phyloP scores from a whole-genome alignment of 2,797 vertebrate genomes.

The Anguilla marmorata region DNA sequence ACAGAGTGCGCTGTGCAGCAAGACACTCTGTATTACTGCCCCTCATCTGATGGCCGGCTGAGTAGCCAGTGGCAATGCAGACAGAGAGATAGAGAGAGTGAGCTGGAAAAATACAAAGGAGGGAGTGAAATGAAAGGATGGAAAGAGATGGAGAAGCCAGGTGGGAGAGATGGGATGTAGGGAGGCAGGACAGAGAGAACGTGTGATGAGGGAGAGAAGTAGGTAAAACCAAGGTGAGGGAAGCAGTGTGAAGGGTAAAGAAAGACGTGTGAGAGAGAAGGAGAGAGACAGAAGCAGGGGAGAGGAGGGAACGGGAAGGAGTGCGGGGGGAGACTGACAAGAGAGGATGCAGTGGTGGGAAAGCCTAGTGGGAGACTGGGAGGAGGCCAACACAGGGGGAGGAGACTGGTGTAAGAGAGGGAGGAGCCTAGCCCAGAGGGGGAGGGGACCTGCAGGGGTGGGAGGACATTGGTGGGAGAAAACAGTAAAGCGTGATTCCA shows the following conservation, averaged over 20 bases:
- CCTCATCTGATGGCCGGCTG: not conserved
- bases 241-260: not conserved
- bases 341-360: not conserved
- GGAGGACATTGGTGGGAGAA: not conserved
- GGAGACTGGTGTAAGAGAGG: not conserved
- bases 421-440: constrained; percentile 12
- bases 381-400: not conserved
- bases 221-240: not conserved
- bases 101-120: not conserved
- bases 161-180: not conserved
- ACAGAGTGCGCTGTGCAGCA: not conserved
- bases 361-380: constrained; percentile 27
- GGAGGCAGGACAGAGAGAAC: not conserved
- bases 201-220: not conserved
- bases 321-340: not conserved
- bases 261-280: not conserved
- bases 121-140: not conserved
- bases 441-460: not conserved
- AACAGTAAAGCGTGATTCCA: not conserved
- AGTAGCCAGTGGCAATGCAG: not conserved
- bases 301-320: not conserved
- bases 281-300: not conserved
- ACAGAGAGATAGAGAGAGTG: not conserved
- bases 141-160: not conserved
- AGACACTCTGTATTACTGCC: not conserved